phyloP scores from a whole-genome alignment of 2,888 invertebrate genomes.

The Criorhina ranunculi region DNA sequence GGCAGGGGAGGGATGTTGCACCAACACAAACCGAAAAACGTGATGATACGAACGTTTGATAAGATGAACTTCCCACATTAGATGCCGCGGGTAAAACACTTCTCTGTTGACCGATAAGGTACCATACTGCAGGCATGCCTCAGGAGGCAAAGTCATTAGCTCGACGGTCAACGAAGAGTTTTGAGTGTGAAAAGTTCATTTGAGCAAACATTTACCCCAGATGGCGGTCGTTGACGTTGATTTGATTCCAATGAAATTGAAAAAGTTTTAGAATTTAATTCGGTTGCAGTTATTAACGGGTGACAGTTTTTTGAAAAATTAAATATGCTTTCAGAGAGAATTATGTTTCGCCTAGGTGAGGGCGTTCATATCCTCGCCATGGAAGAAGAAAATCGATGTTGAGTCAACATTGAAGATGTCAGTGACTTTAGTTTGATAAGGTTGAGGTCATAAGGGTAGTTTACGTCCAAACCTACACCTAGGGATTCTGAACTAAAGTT shows the following conservation, averaged over 20 bases:
- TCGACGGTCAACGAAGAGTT: conserved; percentile 15
- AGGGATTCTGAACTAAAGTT: too few relatives aligned
- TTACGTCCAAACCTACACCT: too few relatives aligned
- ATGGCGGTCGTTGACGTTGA: conserved; percentile 16
- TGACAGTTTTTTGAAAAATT: not conserved
- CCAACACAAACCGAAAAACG: conserved; percentile 48
- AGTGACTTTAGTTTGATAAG: too few relatives aligned
- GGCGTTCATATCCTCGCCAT: too few relatives aligned
- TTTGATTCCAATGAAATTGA: conserved; percentile 48
- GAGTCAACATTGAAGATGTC: too few relatives aligned
- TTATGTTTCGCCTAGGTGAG: too few relatives aligned
- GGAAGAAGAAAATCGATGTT: too few relatives aligned
- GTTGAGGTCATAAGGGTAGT: too few relatives aligned
- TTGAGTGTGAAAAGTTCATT: conserved; percentile 33
- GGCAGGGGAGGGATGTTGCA: not conserved
- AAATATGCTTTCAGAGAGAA: conserved; percentile 5
- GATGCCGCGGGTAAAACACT: conserved; percentile 39
- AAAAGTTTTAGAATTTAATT: conserved; percentile 51
- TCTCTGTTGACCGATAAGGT: conserved; percentile 71
- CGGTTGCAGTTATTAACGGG: conserved; percentile 3
- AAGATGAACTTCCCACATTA: conserved; percentile 62
- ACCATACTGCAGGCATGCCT: conserved; percentile 15
- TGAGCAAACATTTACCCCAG: conserved; percentile 52
- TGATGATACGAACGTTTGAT: conserved; percentile 71
- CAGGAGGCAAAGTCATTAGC: conserved; percentile 29